Conservation (phyloP, 2,797 vertebrate species). For the Falco biarmicus region DNA sequence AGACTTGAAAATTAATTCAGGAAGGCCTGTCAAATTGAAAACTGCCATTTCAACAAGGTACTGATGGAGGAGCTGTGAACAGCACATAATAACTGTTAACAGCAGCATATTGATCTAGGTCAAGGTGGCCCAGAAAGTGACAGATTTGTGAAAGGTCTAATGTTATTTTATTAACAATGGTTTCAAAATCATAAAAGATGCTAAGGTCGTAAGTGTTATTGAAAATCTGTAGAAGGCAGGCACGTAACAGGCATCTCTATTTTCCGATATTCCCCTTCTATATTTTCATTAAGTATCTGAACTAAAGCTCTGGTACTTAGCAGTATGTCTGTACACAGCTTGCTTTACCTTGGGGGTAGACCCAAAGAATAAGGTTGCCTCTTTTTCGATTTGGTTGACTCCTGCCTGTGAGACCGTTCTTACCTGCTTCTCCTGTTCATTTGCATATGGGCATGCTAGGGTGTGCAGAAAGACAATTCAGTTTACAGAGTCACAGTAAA, state of each 20-base stretch:
- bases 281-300: neutral
- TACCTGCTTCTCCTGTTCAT: neutral
- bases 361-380: neutral
- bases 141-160: constrained; percentile 35
- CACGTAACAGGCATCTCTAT: neutral
- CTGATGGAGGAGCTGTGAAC: constrained; percentile 24
- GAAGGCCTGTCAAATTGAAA: constrained; percentile 8
- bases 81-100: constrained; percentile 31
- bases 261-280: neutral
- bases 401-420: neutral
- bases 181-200: constrained; percentile 41
- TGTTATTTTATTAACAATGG: constrained; percentile 33
- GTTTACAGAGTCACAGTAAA: neutral
- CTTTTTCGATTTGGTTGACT: neutral
- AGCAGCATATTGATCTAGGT: constrained; percentile 33
- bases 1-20: constrained; percentile 49
- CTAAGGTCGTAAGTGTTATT: constrained; percentile 25
- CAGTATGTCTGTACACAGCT: neutral
- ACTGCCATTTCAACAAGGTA: constrained; percentile 32
- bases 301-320: neutral
- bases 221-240: constrained; percentile 23
- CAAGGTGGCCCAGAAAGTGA: constrained; percentile 11
- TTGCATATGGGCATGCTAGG: neutral
- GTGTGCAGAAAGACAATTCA: neutral
- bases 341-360: neutral